Conservation (phyloP, 2,888 invertebrate genomes). For the Thalpophila matura region DNA sequence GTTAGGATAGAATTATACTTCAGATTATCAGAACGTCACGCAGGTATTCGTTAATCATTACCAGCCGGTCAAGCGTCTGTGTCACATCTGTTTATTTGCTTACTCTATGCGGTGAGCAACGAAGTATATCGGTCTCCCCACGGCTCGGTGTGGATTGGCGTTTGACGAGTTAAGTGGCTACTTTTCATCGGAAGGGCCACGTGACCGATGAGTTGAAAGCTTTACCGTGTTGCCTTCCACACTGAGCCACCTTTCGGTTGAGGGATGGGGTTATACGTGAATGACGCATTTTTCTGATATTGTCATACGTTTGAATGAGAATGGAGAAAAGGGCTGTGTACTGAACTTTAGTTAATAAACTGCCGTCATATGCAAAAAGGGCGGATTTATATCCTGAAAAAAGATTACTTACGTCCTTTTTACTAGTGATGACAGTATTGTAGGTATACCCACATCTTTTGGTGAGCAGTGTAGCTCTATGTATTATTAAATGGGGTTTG, state of each 20-base stretch:
- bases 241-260: slow-evolving; percentile 71
- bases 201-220: slow-evolving; percentile 89
- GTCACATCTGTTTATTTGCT: slow-evolving; percentile 10
- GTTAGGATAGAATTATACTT: no score
- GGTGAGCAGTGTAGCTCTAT: no score
- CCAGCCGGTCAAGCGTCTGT: neutral
- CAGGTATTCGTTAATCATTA: no score
- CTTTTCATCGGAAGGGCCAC: slow-evolving; percentile 86
- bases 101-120: slow-evolving; percentile 63
- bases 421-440: no score
- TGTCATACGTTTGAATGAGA: slow-evolving; percentile 21
- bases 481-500: no score
- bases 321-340: no score
- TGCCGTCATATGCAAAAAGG: no score
- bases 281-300: slow-evolving; percentile 46
- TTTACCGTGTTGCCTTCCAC: slow-evolving; percentile 82
- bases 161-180: slow-evolving; percentile 89
- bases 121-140: slow-evolving; percentile 67
- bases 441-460: no score
- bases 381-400: no score
- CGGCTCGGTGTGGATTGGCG: slow-evolving; percentile 78
- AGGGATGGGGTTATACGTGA: slow-evolving; percentile 56
- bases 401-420: no score
- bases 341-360: no score
- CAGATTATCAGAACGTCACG: no score